Evolutionary conservation across 2,113 vertebrate genomes (phyloP), one percentile per base, ranked within the genome.

Genomic region (Sporophila hypoxantha): DNA sequence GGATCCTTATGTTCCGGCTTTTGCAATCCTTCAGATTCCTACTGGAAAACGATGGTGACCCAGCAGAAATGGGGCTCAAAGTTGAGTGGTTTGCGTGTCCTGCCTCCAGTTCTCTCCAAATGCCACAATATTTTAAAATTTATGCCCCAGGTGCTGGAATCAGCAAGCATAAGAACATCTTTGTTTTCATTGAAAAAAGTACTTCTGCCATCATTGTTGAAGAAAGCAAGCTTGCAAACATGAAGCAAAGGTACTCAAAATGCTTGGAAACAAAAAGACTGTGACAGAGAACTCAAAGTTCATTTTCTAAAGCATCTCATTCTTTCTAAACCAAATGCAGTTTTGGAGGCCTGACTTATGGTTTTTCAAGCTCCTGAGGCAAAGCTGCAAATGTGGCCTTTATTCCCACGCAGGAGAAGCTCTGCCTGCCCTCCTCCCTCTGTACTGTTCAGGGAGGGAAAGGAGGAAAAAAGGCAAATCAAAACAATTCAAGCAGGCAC

Each of bases 281-380:
- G 32, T 73, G 89, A 87, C 94, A 93, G 73, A 87, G 65, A 92
- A 89, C 79, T 93, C 89, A 49, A 77, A 92, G 80, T 88, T 95
- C 65, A 91, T 95, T 94, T 94, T 90, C 71, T 87, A 91, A 95
- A 93, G 61, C 92, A 91, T 82, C 91, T 95, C 89, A 93, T 95
- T 93, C 93, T 92, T 93, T 85, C 85, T 71, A 93, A 92, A 92
- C 76, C 73, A 91, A 93, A 84, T 59, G 81, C 73, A 85, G 76
- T 88, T 93, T 87, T 85, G 73, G 89, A 94, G 89, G 74, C 82
- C 85, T 85, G 73, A 71, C 76, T 94, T 94, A 91, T 10, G 61
- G 69, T 85, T 95, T 87, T 93, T 91, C 65, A 89, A 89, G 57
- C 77, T 93, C 93, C 91, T 75, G 87, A 93, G 93, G 91, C 93